phyloP scores from a whole-genome alignment of 2,113 vertebrate genomes.

The Varanus komodoensis region DNA sequence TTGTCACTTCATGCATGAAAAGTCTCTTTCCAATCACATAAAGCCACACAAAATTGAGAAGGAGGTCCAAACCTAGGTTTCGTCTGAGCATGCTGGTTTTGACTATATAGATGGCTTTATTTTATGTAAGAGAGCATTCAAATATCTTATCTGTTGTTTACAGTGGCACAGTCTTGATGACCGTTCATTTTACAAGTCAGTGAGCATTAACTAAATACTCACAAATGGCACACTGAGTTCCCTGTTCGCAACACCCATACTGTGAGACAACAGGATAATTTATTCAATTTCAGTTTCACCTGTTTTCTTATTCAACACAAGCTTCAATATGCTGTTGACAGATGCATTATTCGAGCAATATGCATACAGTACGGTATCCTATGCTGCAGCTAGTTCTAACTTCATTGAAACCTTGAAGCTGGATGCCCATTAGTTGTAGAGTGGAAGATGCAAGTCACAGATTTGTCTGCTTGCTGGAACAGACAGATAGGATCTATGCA shows the following conservation, averaged over 20 bases:
- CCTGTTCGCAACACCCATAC: background rate
- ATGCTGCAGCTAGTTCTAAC: too few species aligned
- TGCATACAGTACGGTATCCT: too few species aligned
- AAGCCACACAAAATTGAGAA: background rate
- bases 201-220: background rate
- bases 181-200: background rate
- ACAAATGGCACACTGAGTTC: background rate
- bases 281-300: too few species aligned
- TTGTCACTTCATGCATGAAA: background rate
- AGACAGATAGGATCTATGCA: too few species aligned
- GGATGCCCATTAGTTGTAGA: too few species aligned
- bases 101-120: background rate
- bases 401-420: too few species aligned
- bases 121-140: background rate
- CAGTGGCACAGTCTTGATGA: background rate
- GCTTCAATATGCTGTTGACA: too few species aligned
- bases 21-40: background rate
- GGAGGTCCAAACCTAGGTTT: background rate
- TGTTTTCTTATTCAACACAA: too few species aligned
- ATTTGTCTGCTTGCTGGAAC: too few species aligned
- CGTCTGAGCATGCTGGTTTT: background rate
- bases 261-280: rapidly evolving
- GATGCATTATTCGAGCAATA: too few species aligned
- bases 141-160: background rate
- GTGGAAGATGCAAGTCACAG: too few species aligned